Base-by-base conservation (phyloP, 2,888 invertebrate species). In the Fragum sueziense region DNA sequence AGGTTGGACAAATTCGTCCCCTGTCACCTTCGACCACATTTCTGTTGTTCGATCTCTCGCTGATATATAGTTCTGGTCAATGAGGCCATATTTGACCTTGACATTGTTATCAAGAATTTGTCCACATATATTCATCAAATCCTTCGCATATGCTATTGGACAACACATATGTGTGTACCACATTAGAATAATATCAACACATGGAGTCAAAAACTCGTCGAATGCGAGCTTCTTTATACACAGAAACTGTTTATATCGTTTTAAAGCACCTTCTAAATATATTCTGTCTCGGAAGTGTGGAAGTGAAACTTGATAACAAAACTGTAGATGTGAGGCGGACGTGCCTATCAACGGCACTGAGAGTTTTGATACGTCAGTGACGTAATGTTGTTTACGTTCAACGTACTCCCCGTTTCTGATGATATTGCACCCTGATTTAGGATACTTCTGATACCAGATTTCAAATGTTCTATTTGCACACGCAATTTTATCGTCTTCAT, bases 101-200 rank as follows among this genome's bases (percentile, higher is more conserved):
- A 83, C 52, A 62, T 78, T 76, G 41, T 83, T 83, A 59, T 83
- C 83, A 9, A 83, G 41, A 17, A 83, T 57, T 59, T 70, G 61
- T 22, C 78, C 83, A 67, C 77, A 83, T 37, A 79, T 77, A 9
- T 57, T 65, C 65, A 75, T 73, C 41, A 76, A 51, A 67, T 83
- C 83, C 20, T 65, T 80, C 1, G 80, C 77, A 41, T 83, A 83
- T 14, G 79, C 80, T 6, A 73, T n/a, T 11, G 83, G 83, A 31
- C 70, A 34, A 51, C 80, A 83, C 83, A 83, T 83, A 47, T 83
- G 83, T 9, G 83, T 76, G 41, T 72, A 80, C 83, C 83, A 83
- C 65, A 83, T 77, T 25, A 83, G 59, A 51, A 83, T 62, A 20
- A 83, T 83, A 52, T 83, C 83, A 17, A 80, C 78, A 70, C 80